phyloP scores from a whole-genome alignment of 1,140 invertebrate genomes.

The Dendrolimus punctatus region DNA sequence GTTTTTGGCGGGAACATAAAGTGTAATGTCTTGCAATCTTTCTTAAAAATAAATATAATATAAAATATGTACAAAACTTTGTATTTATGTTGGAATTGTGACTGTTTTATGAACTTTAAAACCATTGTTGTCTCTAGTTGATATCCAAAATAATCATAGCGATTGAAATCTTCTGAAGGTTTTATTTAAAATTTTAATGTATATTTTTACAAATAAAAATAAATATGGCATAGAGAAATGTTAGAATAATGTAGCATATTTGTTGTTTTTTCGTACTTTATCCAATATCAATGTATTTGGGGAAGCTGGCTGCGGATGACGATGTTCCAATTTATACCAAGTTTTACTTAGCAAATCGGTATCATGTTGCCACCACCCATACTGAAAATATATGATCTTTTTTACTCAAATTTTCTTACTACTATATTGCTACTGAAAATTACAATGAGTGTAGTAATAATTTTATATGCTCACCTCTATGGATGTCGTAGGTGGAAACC shows the following conservation, averaged over 20 bases:
- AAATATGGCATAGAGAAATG: background rate
- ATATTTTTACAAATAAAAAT: background rate
- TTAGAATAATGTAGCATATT: conserved; percentile 57
- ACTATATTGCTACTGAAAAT: too few relatives aligned
- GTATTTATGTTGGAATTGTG: too few relatives aligned
- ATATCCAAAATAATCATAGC: background rate
- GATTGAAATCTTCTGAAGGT: background rate
- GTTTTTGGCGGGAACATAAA: too few relatives aligned
- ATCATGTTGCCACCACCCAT: conserved; percentile 53
- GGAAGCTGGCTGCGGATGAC: conserved; percentile 45
- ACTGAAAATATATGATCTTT: conserved; percentile 22
- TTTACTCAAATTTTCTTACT: too few relatives aligned
- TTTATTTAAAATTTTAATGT: background rate
- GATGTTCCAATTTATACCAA: conserved; percentile 40
- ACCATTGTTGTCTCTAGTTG: too few relatives aligned
- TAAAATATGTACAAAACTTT: too few relatives aligned
- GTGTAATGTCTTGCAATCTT: too few relatives aligned
- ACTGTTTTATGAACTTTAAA: too few relatives aligned
- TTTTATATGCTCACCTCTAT: conserved; percentile 27
- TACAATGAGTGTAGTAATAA: background rate
- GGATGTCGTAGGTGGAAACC: conserved; percentile 38
- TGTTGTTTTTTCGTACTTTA: conserved; percentile 52
- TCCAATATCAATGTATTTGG: conserved; percentile 50
- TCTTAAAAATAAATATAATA: too few relatives aligned
- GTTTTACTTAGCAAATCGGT: conserved; percentile 22